phyloP scores from a whole-genome alignment of 1,140 invertebrate genomes.

The Protaetia brevitarsis region DNA sequence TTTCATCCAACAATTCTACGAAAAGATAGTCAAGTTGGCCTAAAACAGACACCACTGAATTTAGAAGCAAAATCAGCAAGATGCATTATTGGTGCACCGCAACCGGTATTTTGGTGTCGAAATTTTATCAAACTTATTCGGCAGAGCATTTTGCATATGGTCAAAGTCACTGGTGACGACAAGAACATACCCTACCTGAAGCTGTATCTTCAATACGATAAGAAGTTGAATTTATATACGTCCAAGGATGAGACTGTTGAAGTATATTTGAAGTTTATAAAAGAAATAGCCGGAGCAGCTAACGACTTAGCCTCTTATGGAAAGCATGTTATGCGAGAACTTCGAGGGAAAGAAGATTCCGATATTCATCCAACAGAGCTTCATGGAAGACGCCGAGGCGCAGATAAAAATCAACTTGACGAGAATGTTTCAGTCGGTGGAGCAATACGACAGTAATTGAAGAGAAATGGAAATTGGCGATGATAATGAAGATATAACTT shows the following conservation, averaged over 20 bases:
- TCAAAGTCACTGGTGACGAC: constrained; percentile 48
- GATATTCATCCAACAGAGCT: constrained; percentile 34
- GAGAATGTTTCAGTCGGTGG: constrained; percentile 31
- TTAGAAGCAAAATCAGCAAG: constrained; percentile 43
- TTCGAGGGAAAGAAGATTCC: constrained; percentile 26
- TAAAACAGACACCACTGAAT: constrained; percentile 50
- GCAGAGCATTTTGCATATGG: constrained; percentile 53
- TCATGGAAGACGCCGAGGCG: constrained; percentile 23
- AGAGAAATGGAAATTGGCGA: constrained; percentile 35
- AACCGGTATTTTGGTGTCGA: constrained; percentile 24
- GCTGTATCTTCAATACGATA: constrained; percentile 52
- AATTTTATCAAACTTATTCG: constrained; percentile 40
- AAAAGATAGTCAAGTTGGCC: constrained; percentile 46
- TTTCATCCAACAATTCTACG: constrained; percentile 49
- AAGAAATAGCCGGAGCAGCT: constrained; percentile 49
- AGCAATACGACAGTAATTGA: constrained; percentile 39
- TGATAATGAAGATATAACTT: constrained; percentile 47
- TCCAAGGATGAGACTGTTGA: constrained; percentile 49
- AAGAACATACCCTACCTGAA: constrained; percentile 53
- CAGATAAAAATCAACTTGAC: constrained; percentile 31
- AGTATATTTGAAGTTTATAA: constrained; percentile 50
- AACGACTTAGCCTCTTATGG: constrained; percentile 52
- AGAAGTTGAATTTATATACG: constrained; percentile 51
- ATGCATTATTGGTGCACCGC: constrained; percentile 42
- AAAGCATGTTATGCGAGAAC: constrained; percentile 35